These are phyloP conservation scores for Papilio polyxenes DNA, from an alignment of 1,140 invertebrate genomes.

Conservation along the genomic window DNA sequence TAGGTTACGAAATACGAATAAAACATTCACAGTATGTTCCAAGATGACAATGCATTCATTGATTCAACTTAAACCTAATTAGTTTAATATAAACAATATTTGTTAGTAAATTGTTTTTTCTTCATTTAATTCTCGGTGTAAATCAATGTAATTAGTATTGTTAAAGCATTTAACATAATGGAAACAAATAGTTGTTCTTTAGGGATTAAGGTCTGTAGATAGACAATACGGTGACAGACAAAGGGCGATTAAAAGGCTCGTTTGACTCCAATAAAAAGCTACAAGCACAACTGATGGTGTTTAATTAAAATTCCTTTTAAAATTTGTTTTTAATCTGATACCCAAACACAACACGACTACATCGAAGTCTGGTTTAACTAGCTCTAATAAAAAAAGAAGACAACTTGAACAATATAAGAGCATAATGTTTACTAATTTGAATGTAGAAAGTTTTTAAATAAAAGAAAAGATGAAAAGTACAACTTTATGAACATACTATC, in stretches of 20 bases:
- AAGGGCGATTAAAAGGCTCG: constrained; percentile 43
- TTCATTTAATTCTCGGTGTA: background rate
- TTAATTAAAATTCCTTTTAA: constrained; percentile 50
- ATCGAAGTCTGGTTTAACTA: background rate
- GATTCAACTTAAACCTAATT: too few species aligned
- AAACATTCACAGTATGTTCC: too few species aligned
- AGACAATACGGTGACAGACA: constrained; percentile 40
- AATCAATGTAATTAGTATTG: background rate
- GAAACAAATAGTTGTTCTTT: constrained; percentile 44
- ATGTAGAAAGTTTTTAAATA: background rate
- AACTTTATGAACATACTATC: too few species aligned
- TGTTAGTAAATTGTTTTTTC: background rate
- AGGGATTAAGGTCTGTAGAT: constrained; percentile 2
- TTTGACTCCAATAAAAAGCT: constrained; percentile 50
- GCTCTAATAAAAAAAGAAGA: background rate
- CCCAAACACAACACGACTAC: background rate
- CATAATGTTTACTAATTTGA: background rate
- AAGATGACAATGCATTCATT: too few species aligned
- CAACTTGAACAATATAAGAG: background rate
- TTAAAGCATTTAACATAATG: constrained; percentile 38
- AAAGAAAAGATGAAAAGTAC: too few species aligned
- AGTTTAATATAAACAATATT: background rate
- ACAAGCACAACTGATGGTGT: constrained; percentile 36
- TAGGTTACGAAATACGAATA: too few species aligned
- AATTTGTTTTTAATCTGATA: constrained; percentile 12